phyloP scores from a whole-genome alignment of 1,140 invertebrate species.

The Cardiocondyla obscurior region DNA sequence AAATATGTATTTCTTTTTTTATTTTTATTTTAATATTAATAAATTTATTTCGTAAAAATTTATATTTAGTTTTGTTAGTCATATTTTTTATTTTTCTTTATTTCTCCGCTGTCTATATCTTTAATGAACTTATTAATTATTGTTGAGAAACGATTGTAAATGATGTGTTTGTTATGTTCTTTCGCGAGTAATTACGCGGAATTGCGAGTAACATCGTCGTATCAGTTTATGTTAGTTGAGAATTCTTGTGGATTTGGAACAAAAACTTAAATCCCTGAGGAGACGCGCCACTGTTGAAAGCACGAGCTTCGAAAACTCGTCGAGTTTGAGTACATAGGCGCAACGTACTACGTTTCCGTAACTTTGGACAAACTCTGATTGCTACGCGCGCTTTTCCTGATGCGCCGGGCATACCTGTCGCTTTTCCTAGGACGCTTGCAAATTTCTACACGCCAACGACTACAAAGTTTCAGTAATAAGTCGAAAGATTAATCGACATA shows the following conservation, averaged over 20 bases:
- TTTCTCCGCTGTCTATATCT: neutral
- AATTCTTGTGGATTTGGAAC: conserved; percentile 30
- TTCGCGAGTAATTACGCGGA: neutral
- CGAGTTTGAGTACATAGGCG: conserved; percentile 49
- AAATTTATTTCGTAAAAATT: neutral
- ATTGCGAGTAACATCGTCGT: neutral
- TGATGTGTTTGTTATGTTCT: neutral
- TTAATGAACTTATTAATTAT: neutral
- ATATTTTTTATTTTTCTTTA: neutral
- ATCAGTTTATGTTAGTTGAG: neutral
- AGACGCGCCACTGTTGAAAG: neutral
- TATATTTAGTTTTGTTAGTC: neutral
- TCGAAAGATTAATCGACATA: conserved; percentile 21
- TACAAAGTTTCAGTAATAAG: conserved; percentile 2
- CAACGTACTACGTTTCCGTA: conserved; percentile 25
- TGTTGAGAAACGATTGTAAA: neutral
- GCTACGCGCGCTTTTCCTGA: conserved; percentile 43
- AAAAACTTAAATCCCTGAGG: conserved; percentile 28
- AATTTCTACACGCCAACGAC: conserved; percentile 7
- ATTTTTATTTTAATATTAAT: no score
- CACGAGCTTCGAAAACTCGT: conserved; percentile 32
- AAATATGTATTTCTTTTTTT: no score
- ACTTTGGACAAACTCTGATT: conserved; percentile 69
- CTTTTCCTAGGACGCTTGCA: conserved; percentile 11
- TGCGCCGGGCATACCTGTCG: neutral